Evolutionary conservation across 2,797 vertebrate species (phyloP), one percentile per base, ranked within the genome.

Genomic region (Gymnopithys bicolor): DNA sequence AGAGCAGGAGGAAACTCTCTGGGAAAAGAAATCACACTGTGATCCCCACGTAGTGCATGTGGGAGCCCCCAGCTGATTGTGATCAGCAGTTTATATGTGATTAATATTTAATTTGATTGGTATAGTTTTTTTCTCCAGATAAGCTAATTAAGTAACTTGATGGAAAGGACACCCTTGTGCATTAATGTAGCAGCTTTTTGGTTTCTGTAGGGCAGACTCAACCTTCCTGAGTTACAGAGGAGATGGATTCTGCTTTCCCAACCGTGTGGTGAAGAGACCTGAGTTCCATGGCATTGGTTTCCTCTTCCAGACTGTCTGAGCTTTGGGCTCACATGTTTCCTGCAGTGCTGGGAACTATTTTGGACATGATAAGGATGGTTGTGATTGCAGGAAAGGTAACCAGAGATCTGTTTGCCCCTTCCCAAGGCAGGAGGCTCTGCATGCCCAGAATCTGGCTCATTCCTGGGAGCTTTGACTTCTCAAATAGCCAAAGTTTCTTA

Each of bases 61-160:
- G 6, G 90, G 93, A 97, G 93, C 93, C 93, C 96, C 93, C 94
- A 89, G 84, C 95, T 96, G 95, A 96, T 97, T 97, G 95, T 96
- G 97, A 97, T 97, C 92, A 95, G 97, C 94, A 97, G 95, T 98
- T 98, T 98, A 97, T 96, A 94, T 96, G 96, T 94, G 96, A 97
- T 98, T 98, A 98, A 98, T 98, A 97, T 97, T 98, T 98, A 96
- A 97, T 97, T 98, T 96, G 97, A 97, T 97, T 95, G 94, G 96
- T 96, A 97, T 97, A 94, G 95, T 96, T 97, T 97, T 62, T 94
- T 96, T 62, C 85, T 97, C 91, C 94, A 97, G 97, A 96, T 97
- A 97, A 95, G 96, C 97, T 97, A 97, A 97, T 97, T 97, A 97
- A 97, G 97, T 93, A 94, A 87, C 77, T 87, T 80, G 87, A 96